Evolutionary conservation across 2,113 vertebrate genomes (phyloP), one percentile per base, ranked within the genome.

Genomic region (Amphiprion ocellaris): DNA sequence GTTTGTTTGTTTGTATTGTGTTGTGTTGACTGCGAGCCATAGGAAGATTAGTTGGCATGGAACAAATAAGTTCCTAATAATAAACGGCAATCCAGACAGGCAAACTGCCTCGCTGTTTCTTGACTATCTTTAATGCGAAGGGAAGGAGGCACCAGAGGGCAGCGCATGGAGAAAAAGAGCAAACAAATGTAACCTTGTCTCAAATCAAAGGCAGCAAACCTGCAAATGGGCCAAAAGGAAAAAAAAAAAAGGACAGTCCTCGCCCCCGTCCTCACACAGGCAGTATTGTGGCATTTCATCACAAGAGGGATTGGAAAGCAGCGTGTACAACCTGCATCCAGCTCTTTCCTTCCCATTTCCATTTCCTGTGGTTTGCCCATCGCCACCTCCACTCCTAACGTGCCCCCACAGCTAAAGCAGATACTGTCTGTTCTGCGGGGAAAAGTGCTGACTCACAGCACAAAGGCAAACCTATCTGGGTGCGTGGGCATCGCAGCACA

Each of bases 371-470:
- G 54, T 78, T 74, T 68, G 69, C 79, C 72, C 64, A 62, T 62
- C 2, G 12, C 77, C 82, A 6, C 69, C 74, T 60, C 68, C 84
- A 26, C 58, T 69, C 77, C 71, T 59, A 74, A 79, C 46, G 58
- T 68, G 66, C 77, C 71, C 84, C 85, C 74, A 60, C 78, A 82
- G 76, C 73, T 76, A 69, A 64, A 54, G 76, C 84, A 84, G 79
- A 89, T 83, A 74, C 82, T 67, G 70, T 63, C 70, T 78, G 81
- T 82, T 88, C 71, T 90, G 75, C 10, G 16, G 5, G 54, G 53
- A 11, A 89, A 89, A 91, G 75, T 94, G 92, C 92, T 93, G 93
- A 93, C 89, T 92, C 90, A 92, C 76, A 82, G 74, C 85, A 81
- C 66, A 87, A 83, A 74, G 71, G 70, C 74, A 21, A 90, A 83